Percentiles rank a stretch among this genome's conserved stretches.
phyloP scores from a whole-genome alignment of 2,113 vertebrate species.

The Alexandromys fortis region DNA sequence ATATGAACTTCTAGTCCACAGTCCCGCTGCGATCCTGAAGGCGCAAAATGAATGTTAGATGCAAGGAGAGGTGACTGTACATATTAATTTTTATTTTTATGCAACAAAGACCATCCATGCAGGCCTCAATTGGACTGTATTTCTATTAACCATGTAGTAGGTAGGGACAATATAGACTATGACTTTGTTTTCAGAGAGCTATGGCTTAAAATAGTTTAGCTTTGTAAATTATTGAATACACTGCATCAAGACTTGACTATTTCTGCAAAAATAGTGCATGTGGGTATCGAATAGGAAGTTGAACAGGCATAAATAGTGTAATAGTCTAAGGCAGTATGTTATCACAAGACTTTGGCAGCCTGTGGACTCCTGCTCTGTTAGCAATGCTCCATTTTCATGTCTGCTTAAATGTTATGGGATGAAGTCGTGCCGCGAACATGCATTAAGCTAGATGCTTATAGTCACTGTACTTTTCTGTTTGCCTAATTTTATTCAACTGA shows the following conservation, averaged over 20 bases:
- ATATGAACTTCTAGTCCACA: conserved; percentile 65
- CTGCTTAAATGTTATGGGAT: not conserved
- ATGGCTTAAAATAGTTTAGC: conserved; percentile 25
- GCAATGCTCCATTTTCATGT: not conserved
- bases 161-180: not conserved
- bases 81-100: conserved; percentile 26
- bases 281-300: conserved; percentile 5
- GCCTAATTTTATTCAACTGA: conserved; percentile 25
- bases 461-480: conserved; percentile 36
- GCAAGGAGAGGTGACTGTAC: not conserved
- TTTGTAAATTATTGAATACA: conserved; percentile 26
- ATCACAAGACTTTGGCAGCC: not conserved
- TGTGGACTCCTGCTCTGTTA: not conserved
- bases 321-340: not conserved
- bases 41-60: conserved; percentile 59
- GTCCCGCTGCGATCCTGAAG: conserved; percentile 19
- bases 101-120: conserved; percentile 8
- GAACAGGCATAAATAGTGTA: not conserved
- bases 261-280: not conserved
- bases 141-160: not conserved
- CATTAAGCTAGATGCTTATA: not conserved
- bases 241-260: not conserved
- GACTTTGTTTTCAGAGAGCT: conserved; percentile 37
- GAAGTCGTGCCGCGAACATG: not conserved
- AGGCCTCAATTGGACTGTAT: not conserved